phyloP scores from a whole-genome alignment of 2,113 vertebrate species.

The Epinephelus fuscoguttatus region DNA sequence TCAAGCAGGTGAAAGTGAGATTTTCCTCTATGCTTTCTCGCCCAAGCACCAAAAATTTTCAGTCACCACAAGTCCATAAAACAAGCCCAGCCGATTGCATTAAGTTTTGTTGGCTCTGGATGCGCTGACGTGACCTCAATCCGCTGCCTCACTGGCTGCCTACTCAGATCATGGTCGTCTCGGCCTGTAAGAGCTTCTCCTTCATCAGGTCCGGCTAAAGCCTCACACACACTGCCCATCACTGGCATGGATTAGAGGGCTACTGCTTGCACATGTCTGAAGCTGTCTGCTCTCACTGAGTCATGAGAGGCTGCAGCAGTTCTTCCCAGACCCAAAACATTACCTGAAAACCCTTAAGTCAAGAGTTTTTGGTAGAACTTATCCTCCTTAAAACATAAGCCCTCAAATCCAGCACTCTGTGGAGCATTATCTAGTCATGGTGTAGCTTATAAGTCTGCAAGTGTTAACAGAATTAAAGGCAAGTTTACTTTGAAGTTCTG shows the following conservation, averaged over 20 bases:
- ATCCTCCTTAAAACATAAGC: constrained; percentile 31
- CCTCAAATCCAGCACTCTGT: constrained; percentile 37
- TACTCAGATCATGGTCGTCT: constrained; percentile 51
- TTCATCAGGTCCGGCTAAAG: constrained; percentile 48
- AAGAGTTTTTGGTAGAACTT: constrained; percentile 25
- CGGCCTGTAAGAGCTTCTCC: constrained; percentile 19
- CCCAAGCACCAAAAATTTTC: neutral
- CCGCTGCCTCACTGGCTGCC: constrained; percentile 33
- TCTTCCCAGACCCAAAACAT: neutral
- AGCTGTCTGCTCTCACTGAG: constrained; percentile 33
- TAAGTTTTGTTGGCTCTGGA: constrained; percentile 38
- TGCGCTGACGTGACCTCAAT: constrained; percentile 63
- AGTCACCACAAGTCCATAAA: constrained; percentile 27
- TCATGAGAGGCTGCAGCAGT: constrained; percentile 11
- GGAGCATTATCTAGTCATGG: constrained; percentile 18
- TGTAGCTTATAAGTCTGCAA: constrained; percentile 18
- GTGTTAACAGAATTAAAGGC: constrained; percentile 6
- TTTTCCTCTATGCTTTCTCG: neutral
- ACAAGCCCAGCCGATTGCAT: constrained; percentile 20
- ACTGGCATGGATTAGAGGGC: constrained; percentile 46
- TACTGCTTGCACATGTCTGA: constrained; percentile 11
- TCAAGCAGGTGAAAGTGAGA: neutral
- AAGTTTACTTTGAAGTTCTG: constrained; percentile 12
- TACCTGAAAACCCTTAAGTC: constrained; percentile 40
- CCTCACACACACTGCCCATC: constrained; percentile 37